phyloP scores from a whole-genome alignment of 1,140 invertebrate genomes.

The Hycleus phaleratus region DNA sequence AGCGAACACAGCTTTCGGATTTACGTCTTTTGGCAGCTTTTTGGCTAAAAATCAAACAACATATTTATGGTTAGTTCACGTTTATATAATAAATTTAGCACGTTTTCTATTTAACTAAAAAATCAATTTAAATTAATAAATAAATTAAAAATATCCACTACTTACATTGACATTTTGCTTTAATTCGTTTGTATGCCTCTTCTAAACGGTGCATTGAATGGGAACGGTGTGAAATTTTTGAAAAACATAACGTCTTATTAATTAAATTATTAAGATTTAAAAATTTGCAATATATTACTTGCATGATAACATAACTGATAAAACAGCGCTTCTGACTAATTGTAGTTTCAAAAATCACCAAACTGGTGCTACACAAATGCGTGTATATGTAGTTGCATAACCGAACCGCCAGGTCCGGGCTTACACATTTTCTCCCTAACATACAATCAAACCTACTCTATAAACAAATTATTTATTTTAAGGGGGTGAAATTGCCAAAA shows the following conservation, averaged over 20 bases:
- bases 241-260: too few relatives aligned
- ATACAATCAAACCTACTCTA: too few relatives aligned
- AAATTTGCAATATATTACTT: constrained; percentile 1
- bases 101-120: too few relatives aligned
- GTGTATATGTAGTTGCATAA: too few relatives aligned
- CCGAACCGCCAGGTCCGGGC: too few relatives aligned
- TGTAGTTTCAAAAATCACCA: too few relatives aligned
- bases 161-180: constrained; percentile 46
- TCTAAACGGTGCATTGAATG: constrained; percentile 29
- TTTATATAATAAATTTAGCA: not conserved
- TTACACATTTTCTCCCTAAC: too few relatives aligned
- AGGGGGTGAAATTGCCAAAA: too few relatives aligned
- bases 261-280: too few relatives aligned
- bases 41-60: constrained; percentile 56
- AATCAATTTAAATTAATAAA: not conserved
- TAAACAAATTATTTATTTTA: too few relatives aligned
- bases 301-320: constrained; percentile 20
- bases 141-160: constrained; percentile 20
- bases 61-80: not conserved
- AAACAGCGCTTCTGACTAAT: not conserved
- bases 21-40: constrained; percentile 79
- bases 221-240: not conserved
- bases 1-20: constrained; percentile 83
- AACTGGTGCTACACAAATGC: too few relatives aligned
- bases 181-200: constrained; percentile 41